Conservation (phyloP, 2,797 vertebrate species). For the Sebastes aleutianus region DNA sequence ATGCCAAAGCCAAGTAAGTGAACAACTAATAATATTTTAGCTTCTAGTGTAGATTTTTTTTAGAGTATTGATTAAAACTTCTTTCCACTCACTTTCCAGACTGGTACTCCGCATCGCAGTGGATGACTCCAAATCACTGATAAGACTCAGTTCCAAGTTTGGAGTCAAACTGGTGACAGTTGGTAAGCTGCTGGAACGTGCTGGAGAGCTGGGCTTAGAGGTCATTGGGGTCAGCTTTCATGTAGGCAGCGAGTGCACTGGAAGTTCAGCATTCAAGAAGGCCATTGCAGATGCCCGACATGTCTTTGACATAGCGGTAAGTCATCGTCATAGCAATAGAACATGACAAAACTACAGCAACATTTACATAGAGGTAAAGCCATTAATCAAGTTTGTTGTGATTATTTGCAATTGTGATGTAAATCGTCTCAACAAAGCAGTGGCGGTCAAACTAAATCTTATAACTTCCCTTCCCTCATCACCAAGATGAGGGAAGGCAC, state of each 20-base stretch:
- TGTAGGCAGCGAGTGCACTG: slow-evolving; percentile 67
- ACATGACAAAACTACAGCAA: background rate
- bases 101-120: slow-evolving; percentile 44
- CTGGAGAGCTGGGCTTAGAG: slow-evolving; percentile 24
- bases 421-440: too few species aligned
- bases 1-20: slow-evolving; percentile 54
- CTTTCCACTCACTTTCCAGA: slow-evolving; percentile 6
- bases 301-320: slow-evolving; percentile 80
- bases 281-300: slow-evolving; percentile 77
- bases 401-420: too few species aligned
- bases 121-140: slow-evolving; percentile 13
- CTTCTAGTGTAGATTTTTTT: background rate
- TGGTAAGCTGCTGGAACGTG: slow-evolving; percentile 27
- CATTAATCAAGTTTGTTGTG: background rate
- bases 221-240: slow-evolving; percentile 77
- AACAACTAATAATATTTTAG: background rate
- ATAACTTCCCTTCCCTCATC: too few species aligned
- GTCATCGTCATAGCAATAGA: background rate
- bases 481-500: too few species aligned
- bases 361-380: background rate
- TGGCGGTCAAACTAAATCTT: too few species aligned
- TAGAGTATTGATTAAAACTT: background rate
- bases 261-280: slow-evolving; percentile 62
- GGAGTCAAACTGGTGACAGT: background rate
- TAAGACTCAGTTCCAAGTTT: slow-evolving; percentile 43